A percentile compares a stretch with the other conserved stretches of the same genome.
phyloP scores from a whole-genome alignment of 2,113 vertebrate species.

The Halichoeres trimaculatus region DNA sequence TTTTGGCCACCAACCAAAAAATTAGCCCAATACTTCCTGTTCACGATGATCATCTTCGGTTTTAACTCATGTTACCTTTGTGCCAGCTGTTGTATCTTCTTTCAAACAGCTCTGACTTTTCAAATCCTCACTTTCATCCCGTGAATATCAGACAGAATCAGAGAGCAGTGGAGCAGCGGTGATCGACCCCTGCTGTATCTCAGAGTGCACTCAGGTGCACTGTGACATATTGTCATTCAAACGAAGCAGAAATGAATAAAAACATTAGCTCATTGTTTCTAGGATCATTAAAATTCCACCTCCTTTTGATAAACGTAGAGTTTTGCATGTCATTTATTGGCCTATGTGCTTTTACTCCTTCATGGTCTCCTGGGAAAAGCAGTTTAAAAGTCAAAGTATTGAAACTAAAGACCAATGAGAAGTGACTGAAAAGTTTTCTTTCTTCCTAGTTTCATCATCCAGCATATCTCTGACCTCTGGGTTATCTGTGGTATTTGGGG shows the following conservation, averaged over 20 bases:
- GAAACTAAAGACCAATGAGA: background rate
- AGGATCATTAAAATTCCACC: background rate
- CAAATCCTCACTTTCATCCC: conserved; percentile 40
- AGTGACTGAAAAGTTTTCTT: conserved; percentile 12
- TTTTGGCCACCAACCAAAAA: conserved; percentile 39
- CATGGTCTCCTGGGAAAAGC: background rate
- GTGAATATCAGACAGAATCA: conserved; percentile 50
- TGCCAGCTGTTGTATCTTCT: conserved; percentile 7
- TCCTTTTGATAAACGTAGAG: background rate
- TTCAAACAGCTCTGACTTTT: conserved; percentile 13
- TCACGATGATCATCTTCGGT: conserved; percentile 17
- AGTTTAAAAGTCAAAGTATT: background rate
- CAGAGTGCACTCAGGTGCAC: conserved; percentile 57
- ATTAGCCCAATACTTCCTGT: background rate
- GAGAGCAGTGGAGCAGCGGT: conserved; percentile 8
- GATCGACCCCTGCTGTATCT: conserved; percentile 26
- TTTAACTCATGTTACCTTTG: conserved; percentile 11
- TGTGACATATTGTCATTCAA: conserved; percentile 52
- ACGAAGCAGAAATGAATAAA: conserved; percentile 45
- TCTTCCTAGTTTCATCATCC: conserved; percentile 55
- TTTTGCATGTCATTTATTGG: background rate
- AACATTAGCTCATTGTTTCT: conserved; percentile 11
- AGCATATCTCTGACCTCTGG: conserved; percentile 49
- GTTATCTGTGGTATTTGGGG: conserved; percentile 62
- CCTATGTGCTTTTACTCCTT: background rate